phyloP scores from a whole-genome alignment of 92 coral and sea anemone species.

The Pocillopora grandis region DNA sequence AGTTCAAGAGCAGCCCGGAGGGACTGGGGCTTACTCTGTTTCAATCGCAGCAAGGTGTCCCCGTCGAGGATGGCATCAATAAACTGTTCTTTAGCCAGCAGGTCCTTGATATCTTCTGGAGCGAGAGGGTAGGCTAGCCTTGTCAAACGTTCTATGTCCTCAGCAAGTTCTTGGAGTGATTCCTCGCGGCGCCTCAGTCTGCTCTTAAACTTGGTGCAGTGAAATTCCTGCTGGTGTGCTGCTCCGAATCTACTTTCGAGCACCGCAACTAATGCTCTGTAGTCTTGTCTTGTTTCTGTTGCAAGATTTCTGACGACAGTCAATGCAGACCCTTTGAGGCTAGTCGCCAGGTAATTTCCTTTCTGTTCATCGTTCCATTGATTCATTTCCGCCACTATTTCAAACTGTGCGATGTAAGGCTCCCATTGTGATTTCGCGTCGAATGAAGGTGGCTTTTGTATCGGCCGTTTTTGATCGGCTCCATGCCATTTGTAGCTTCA shows the following conservation, averaged over 20 bases:
- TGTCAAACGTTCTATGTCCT: conserved; percentile 37
- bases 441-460: conserved; percentile 35
- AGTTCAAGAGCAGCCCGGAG: conserved; percentile 50
- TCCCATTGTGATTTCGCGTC: conserved; percentile 56
- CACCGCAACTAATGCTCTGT: conserved; percentile 32
- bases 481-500: conserved; percentile 3
- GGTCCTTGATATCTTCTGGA: conserved; percentile 37
- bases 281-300: conserved; percentile 31
- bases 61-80: conserved; percentile 59
- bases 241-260: conserved; percentile 54
- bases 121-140: conserved; percentile 60
- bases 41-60: conserved; percentile 34
- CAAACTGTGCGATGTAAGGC: conserved; percentile 59
- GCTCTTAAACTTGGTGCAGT: conserved; percentile 28
- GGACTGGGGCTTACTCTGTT: conserved; percentile 53
- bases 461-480: conserved; percentile 19
- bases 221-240: conserved; percentile 36
- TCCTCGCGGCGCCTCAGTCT: conserved; percentile 40
- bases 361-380: conserved; percentile 48
- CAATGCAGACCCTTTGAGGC: conserved; percentile 49
- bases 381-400: conserved; percentile 51
- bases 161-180: conserved; percentile 48
- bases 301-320: conserved; percentile 44
- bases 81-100: conserved; percentile 54
- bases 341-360: conserved; percentile 50